A percentile compares a stretch with the other conserved stretches of the same genome.
phyloP scores from a whole-genome alignment of 1,140 invertebrate species.

The Lysiphlebus fabarum region DNA sequence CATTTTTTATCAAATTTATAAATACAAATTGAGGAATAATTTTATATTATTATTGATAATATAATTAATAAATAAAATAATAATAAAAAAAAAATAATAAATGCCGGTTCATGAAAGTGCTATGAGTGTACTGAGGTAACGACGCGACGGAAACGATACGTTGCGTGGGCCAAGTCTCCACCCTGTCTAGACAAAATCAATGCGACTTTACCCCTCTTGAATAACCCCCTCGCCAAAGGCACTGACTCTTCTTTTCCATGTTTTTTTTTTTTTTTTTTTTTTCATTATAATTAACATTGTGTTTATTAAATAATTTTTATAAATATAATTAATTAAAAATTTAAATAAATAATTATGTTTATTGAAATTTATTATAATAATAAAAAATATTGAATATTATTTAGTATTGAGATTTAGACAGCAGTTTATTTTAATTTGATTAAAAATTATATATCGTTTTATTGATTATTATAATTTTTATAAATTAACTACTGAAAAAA shows the following conservation, averaged over 20 bases:
- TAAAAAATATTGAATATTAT: too few species aligned
- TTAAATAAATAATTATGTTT: too few species aligned
- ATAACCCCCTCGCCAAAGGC: constrained; percentile 30
- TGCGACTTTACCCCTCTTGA: constrained; percentile 42
- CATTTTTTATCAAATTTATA: not conserved
- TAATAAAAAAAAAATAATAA: not conserved
- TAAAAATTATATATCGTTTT: too few species aligned
- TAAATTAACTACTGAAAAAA: too few species aligned
- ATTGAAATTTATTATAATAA: too few species aligned
- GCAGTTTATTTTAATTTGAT: too few species aligned
- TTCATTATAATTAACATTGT: not conserved
- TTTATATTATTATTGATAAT: too few species aligned
- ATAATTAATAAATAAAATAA: not conserved
- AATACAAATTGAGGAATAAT: too few species aligned
- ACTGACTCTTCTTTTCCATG: constrained; percentile 12
- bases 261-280: constrained; percentile 22
- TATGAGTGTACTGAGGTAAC: constrained; percentile 18
- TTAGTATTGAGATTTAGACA: too few species aligned
- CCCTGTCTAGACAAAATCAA: constrained; percentile 54
- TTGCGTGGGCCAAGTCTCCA: constrained; percentile 41
- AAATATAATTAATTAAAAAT: too few species aligned
- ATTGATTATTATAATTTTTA: too few species aligned
- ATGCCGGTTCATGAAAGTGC: constrained; percentile 19
- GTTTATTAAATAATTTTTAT: not conserved
- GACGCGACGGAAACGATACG: constrained; percentile 32